Evolutionary conservation across 2,113 vertebrate species (phyloP).

Genomic region (Pagrus major): DNA sequence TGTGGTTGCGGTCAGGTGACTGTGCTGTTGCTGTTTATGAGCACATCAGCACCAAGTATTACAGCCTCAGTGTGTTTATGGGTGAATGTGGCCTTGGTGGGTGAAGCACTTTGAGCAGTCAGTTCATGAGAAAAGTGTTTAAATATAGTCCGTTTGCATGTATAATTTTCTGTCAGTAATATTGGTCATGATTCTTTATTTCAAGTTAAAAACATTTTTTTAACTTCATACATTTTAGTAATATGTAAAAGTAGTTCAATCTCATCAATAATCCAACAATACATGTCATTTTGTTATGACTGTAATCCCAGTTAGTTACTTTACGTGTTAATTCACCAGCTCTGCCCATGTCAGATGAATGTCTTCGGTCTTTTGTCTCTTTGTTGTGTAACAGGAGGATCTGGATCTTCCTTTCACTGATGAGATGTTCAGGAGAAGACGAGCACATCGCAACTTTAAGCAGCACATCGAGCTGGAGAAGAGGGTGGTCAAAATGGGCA

Average conservation of each 20-base stretch:
- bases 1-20: too few species aligned
- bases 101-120: too few species aligned
- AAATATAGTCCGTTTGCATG: too few species aligned
- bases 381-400: constrained; percentile 83
- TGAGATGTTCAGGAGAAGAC: constrained; percentile 89
- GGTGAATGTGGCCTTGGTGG: too few species aligned
- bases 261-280: not conserved
- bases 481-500: constrained; percentile 89
- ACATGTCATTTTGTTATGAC: not conserved
- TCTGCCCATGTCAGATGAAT: too few species aligned
- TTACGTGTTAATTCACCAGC: not conserved
- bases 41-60: too few species aligned
- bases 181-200: not conserved
- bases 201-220: not conserved
- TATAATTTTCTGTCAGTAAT: not conserved
- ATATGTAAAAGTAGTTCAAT: not conserved
- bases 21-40: too few species aligned
- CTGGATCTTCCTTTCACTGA: constrained; percentile 87
- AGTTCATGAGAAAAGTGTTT: too few species aligned
- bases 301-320: too few species aligned
- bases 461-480: constrained; percentile 90
- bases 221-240: not conserved
- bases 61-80: too few species aligned
- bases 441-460: constrained; percentile 88
- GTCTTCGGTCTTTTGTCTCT: too few species aligned